Evolutionary conservation across 2,113 vertebrate genomes (phyloP), one percentile per base, ranked within the genome.

Genomic region (Coracopsis vasa): DNA sequence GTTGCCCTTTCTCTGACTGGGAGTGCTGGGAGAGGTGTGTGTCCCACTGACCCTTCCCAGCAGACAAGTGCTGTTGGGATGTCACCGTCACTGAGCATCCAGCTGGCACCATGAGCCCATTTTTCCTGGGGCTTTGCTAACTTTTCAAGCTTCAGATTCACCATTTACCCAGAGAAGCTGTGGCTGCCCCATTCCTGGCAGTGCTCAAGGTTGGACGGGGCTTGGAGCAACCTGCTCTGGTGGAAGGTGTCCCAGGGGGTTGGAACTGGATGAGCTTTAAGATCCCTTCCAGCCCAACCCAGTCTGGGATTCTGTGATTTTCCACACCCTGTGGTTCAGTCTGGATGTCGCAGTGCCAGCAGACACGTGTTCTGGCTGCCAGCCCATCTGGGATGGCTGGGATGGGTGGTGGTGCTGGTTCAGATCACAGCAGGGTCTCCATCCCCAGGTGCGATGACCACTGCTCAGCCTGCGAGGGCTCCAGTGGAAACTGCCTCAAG

Each of bases 361-460:
- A 79, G 39, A 44, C 20, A 9, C 1, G 1, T 47, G 29, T 25
- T 50, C 25, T 65, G 79, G 33, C 21, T 7, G 13, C n/a, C 5
- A 17, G 69, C 35, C 51, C 25, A 2, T 47, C 66, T 48, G 6
- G 10, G 18, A 20, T 50, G 72, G 64, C 29, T 3, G 2, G 33
- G 8, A 17, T 0, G 0, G 33, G 47, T 74, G 42, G 16, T 5
- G 6, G 66, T 75, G 64, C 44, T 10, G 4, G 44, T 77, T 50
- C 33, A 35, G 14, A 39, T 33, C 60, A 27, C 11, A 3, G 27
- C 3, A 74, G 50, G n/a, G 4, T 90, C 74, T 97, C 79, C 83
- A 67, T 86, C 67, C 56, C 33, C 95, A 99, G 99, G 94, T 99
- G 99, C 42, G 98, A 99, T 6, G 98, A 99, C 42, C 98, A 98